Evolutionary conservation across 2,888 invertebrate genomes (phyloP), one percentile per base, ranked within the genome.

Genomic region (Papilio protenor): DNA sequence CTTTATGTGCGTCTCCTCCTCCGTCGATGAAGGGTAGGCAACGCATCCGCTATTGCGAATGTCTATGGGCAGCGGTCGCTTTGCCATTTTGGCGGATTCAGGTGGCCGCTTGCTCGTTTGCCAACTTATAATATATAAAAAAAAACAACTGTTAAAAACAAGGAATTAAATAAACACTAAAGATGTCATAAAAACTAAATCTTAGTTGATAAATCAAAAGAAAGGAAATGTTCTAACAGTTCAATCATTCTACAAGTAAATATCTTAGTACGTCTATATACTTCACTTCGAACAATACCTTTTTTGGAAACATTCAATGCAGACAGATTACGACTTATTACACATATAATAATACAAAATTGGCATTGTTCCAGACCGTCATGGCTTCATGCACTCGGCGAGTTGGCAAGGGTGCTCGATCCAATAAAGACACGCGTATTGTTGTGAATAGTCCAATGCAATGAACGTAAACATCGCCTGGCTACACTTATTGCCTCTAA

Each of bases 341-440:
- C 45, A 52, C 21, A 73, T 73, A 72, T 66, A 73, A 52, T 77
- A 52, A 77, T 73, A 45, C 73, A 45, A 47, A 66, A 14, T 55
- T 77, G 77, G 77, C 61, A 16, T 57, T 33, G 77, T 40, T 73
- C 77, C 77, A 77, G 73, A 70, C 23, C 40, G 73, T 40, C 52
- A 73, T 66, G 66, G 75, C 55, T 75, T 75, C 57, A 77, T 77
- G 55, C 52, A 69, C 77, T 77, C 66, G 66, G 77, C 73, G 55
- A 77, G 66, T 77, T 77, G 77, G 77, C 77, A 73, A 64, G 72
- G 40, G 64, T 49, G 49, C 73, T 73, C 55, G 69, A 69, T 69
- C 69, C 55, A 75, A 75, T 75, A 75, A 75, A 75, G 75, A 75
- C 66, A 75, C 69, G 75, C 75, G 73, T 64, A 73, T 73, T 77